Percentiles rank a stretch among this genome's conserved stretches.
Evolutionary conservation across 2,888 invertebrate species (phyloP).

Genomic region (Gerris lacustris): DNA sequence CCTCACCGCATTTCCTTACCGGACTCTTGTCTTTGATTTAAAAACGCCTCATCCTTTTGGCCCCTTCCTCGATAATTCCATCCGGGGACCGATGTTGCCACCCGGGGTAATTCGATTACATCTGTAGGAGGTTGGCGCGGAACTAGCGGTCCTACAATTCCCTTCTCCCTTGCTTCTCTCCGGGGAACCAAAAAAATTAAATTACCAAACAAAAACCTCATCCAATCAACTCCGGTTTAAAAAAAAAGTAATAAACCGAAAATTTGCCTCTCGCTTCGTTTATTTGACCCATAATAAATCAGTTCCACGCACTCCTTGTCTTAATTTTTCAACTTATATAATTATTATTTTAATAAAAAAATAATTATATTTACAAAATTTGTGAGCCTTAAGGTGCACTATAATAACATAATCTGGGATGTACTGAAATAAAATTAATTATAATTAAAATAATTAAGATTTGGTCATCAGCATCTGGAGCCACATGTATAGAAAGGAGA

Average conservation of each 20-base stretch:
- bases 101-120: not conserved
- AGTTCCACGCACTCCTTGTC: not conserved
- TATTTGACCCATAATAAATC: not conserved
- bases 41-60: not conserved
- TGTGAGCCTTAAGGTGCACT: no score
- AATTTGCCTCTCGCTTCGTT: not conserved
- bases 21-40: slow-evolving; percentile 5
- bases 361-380: no score
- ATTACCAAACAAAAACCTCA: not conserved
- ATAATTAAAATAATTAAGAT: no score
- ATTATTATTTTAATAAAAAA: no score
- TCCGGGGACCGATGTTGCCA: not conserved
- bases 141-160: not conserved
- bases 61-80: not conserved
- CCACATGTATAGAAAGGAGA: no score
- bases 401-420: no score
- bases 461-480: no score
- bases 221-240: not conserved
- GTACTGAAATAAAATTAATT: no score
- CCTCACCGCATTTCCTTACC: not conserved
- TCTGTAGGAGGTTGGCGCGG: not conserved
- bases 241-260: not conserved
- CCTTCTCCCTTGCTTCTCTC: not conserved
- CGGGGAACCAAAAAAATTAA: not conserved
- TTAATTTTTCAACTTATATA: no score